Base-by-base conservation (phyloP, 2,888 invertebrate species). In the Cephonodes hylas region DNA sequence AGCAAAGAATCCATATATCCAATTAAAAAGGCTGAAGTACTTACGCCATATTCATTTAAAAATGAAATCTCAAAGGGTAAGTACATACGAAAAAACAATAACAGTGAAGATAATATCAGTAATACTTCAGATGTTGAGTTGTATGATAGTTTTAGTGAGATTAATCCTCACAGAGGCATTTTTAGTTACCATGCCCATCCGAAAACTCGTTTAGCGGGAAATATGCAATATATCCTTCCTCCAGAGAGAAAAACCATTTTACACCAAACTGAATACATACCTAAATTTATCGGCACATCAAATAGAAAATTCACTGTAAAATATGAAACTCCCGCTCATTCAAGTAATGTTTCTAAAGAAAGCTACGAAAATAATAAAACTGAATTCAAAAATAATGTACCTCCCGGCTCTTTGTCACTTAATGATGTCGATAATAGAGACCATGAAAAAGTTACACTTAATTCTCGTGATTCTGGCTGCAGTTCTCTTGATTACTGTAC, bases 1-100 rank as follows among this genome's bases (percentile, higher is more conserved):
- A 44, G 25, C 27, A 66, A 53, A 8, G 46, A 63, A 56, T 57
- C 45, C 7, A 61, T 64, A 18, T 64, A 64, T 34, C 68, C 66
- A 1, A 60, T 63, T 4, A 64, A 66, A 59, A 66, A 38, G 46
- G 62, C 58, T 15, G 60, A 65, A 13, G 61, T 56, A 31, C 20
- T 67, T 7, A 64, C 58, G 31, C 63, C 67, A 42, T 46, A 44
- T 18, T 34, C 44, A 10, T 31, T 57, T 18, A 48, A 7, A 15
- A 1, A 48, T 23, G 48, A 25, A 60, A 53, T 34, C 7, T 59
- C 13, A 38, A 10, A 46, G 15, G 31, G n/a, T n/a, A 38, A 15
- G 18, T 0, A 31, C 10, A 38, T 13, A 38, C n/a, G 4, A 38
- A 22, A 31, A 42, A n/a, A 42, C 13, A 48, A 38, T 13, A 2